Percentiles rank a stretch among this genome's conserved stretches.
Evolutionary conservation across 1,140 invertebrate species (phyloP).

Genomic region (Hydropsyche tenuis): DNA sequence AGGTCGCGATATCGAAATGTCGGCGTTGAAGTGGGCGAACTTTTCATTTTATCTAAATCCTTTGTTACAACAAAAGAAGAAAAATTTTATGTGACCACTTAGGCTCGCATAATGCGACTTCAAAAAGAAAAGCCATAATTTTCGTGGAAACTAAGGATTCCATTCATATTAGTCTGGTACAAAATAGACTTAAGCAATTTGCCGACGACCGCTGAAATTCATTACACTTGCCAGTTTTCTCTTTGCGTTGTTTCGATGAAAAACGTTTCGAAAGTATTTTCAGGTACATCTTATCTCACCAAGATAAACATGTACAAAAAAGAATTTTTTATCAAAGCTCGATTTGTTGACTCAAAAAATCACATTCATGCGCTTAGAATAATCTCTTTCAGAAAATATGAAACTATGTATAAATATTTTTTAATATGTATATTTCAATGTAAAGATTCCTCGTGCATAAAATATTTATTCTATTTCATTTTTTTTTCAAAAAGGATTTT

Average conservation of each 20-base stretch:
- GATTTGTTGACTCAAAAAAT: too few relatives aligned
- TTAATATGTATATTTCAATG: too few relatives aligned
- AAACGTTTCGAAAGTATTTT: background rate
- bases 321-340: too few relatives aligned
- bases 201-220: slow-evolving; percentile 25
- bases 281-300: too few relatives aligned
- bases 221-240: slow-evolving; percentile 15
- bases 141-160: slow-evolving; percentile 34
- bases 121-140: slow-evolving; percentile 38
- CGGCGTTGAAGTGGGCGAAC: background rate
- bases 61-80: slow-evolving; percentile 20
- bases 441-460: too few relatives aligned
- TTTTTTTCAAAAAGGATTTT: background rate
- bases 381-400: too few relatives aligned
- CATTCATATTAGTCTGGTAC: slow-evolving; percentile 28
- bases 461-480: too few relatives aligned
- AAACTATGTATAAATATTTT: too few relatives aligned
- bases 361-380: too few relatives aligned
- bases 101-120: slow-evolving; percentile 29
- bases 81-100: slow-evolving; percentile 28
- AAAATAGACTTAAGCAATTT: slow-evolving; percentile 31
- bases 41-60: slow-evolving; percentile 25
- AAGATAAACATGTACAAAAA: too few relatives aligned
- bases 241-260: background rate
- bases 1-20: background rate